Evolutionary conservation across 2,797 vertebrate genomes (phyloP), one percentile per base, ranked within the genome.

Genomic region (Nyctalus aviator): DNA sequence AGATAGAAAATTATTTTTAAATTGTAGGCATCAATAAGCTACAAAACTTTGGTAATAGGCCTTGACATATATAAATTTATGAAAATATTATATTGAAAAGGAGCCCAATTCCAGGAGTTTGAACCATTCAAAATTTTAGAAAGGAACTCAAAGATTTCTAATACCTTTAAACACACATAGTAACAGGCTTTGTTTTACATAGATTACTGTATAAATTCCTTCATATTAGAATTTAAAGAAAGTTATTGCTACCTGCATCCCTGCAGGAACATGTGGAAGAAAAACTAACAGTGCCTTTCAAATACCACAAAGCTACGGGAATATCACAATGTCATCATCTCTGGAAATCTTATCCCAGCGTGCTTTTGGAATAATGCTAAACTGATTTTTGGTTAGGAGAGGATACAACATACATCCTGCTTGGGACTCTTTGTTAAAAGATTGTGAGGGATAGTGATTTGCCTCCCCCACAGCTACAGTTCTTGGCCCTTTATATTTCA

Each of bases 1-100:
- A 0, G 3, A 84, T 68, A 88, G 50, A 59, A 91, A 94, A 95
- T 96, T 94, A 83, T 95, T 94, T 94, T 95, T 64, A 90, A 94
- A 92, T 84, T 91, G 32, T 94, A 59, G 55, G 53, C 17, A 89
- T 90, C 57, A 88, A 75, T 85, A 82, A 59, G 32, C 35, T 81
- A 82, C 25, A 82, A 89, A 91, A 50, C 20, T 84, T 91, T 91
- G 62, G 32, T 8, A 57, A 93, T 85, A 90, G 78, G 44, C 30
- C 91, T 41, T 83, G 53, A 35, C 37, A 96, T 95, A 68, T 69
- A 48, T 85, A 75, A 64, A 78, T 93, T 57, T n/a, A 75, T 71
- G 95, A 93, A 86, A 82, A 4, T 90, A 50, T 93, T 94, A 55
- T 27, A 71, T 76, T 93, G 88, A 79, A 85, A 93, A 71, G 55